Evolutionary conservation across 2,888 invertebrate species (phyloP).

Genomic region (Branchipolynoe longqiensis): DNA sequence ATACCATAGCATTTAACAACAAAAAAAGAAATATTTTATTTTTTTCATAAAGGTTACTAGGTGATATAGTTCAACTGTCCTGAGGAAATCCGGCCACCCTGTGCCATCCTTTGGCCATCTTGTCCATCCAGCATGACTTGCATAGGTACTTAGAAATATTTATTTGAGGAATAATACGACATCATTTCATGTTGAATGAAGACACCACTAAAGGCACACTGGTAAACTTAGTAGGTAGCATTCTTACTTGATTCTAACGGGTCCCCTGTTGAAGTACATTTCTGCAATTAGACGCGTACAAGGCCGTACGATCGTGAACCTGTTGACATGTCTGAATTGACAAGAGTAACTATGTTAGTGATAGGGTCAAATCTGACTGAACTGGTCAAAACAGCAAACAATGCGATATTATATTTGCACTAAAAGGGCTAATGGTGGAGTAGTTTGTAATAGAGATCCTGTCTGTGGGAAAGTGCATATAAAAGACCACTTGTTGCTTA

Average conservation of each 20-base stretch:
- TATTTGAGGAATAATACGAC: neutral
- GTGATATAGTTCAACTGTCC: neutral
- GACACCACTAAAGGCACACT: neutral
- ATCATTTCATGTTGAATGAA: neutral
- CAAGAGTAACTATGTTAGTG: neutral
- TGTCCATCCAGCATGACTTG: no score
- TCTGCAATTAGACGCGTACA: constrained; percentile 91
- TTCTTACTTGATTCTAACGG: constrained; percentile 83
- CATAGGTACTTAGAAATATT: neutral
- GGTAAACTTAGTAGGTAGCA: neutral
- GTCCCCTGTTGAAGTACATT: constrained; percentile 91
- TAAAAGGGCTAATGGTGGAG: no score
- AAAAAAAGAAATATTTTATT: no score
- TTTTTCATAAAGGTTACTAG: neutral
- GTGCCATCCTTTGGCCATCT: no score
- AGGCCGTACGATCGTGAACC: constrained; percentile 86
- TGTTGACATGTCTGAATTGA: constrained; percentile 76
- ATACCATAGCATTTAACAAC: no score
- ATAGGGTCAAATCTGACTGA: neutral
- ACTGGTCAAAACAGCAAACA: neutral
- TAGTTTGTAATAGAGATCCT: no score
- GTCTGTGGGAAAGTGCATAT: no score
- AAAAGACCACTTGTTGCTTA: no score
- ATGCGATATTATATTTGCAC: neutral
- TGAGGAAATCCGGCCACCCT: neutral